A percentile compares a stretch with the other conserved stretches of the same genome.
phyloP scores from a whole-genome alignment of 2,113 vertebrate genomes.

The Neomonachus schauinslandi region DNA sequence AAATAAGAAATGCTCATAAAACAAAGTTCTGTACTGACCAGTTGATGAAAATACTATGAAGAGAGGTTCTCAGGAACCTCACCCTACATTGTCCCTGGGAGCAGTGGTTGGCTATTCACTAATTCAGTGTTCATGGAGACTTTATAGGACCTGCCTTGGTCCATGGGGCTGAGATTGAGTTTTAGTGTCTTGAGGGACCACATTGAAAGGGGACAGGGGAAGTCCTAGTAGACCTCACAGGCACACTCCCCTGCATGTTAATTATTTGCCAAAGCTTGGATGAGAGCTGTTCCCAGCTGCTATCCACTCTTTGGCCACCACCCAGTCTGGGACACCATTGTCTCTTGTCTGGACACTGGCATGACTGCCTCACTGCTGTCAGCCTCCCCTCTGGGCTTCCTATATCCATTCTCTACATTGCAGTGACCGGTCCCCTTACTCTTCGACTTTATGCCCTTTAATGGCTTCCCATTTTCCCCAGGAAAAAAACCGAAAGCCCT shows the following conservation, averaged over 20 bases:
- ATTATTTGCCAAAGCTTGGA: background rate
- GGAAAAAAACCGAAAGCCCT: background rate
- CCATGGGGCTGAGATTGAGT: background rate
- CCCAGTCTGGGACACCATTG: background rate
- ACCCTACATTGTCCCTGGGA: background rate
- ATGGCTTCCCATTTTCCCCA: background rate
- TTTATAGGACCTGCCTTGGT: background rate
- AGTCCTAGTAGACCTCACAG: background rate
- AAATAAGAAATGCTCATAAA: background rate
- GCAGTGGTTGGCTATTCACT: background rate
- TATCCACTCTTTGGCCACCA: background rate
- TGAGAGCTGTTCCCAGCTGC: background rate
- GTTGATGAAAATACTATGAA: background rate
- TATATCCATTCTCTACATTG: background rate
- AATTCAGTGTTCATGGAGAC: background rate
- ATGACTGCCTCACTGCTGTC: background rate
- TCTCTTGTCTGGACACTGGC: background rate
- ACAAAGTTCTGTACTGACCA: background rate
- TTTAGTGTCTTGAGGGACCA: background rate
- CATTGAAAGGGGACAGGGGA: background rate
- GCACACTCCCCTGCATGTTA: background rate
- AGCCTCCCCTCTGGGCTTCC: background rate
- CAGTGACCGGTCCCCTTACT: background rate
- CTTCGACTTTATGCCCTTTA: background rate
- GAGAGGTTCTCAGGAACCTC: background rate